These are phyloP conservation scores for Habrosyne pyritoides DNA, from an alignment of 2,888 invertebrate genomes.

Conservation along the genomic window DNA sequence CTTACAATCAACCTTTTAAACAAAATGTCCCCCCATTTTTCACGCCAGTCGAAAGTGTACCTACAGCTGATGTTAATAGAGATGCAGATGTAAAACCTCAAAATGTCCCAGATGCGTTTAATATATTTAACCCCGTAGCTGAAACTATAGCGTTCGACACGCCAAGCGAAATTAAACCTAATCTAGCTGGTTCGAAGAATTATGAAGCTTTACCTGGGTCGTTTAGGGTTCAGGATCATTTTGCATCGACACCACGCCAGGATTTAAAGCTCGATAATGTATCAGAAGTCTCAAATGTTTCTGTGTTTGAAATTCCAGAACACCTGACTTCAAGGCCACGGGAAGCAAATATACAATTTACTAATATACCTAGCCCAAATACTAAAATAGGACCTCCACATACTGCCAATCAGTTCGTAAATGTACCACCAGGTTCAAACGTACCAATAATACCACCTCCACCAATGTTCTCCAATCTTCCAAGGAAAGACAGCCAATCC, in stretches of 20 bases:
- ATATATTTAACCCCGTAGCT: constrained; percentile 29
- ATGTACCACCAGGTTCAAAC: constrained; percentile 12
- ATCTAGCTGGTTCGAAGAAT: constrained; percentile 12
- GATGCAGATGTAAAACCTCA: constrained; percentile 15
- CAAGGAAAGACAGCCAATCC: constrained; percentile 40
- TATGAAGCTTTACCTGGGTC: background rate
- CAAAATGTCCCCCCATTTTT: constrained; percentile 35
- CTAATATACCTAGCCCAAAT: background rate
- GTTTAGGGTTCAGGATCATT: background rate
- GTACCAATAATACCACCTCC: constrained; percentile 68
- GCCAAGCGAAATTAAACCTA: constrained; percentile 16
- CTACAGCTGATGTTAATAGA: constrained; percentile 11
- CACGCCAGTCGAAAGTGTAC: constrained; percentile 20
- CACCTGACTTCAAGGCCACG: background rate
- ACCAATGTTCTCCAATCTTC: constrained; percentile 66
- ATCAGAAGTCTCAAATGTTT: background rate
- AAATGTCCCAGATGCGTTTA: constrained; percentile 19
- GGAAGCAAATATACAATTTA: background rate
- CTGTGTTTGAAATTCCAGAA: background rate
- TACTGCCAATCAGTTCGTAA: background rate
- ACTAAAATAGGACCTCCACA: background rate
- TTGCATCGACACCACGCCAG: background rate
- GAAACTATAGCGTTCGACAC: constrained; percentile 12
- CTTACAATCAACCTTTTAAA: constrained; percentile 22
- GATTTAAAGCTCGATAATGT: background rate